Percentiles rank a stretch among this genome's conserved stretches.
phyloP scores from a whole-genome alignment of 2,888 invertebrate species.

The Punctoribates punctum region DNA sequence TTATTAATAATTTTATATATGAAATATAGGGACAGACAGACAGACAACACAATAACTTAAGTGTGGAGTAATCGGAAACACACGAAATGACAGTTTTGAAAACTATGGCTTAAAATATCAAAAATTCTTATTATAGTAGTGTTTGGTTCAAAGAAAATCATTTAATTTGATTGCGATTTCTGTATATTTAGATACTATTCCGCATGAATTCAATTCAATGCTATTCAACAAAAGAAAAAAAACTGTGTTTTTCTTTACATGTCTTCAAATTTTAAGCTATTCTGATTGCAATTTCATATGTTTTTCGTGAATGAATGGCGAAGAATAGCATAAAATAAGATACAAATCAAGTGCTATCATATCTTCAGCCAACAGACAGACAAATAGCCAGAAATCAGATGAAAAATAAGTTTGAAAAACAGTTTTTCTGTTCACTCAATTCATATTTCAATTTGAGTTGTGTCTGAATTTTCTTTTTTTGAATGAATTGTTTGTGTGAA shows the following conservation, averaged over 20 bases:
- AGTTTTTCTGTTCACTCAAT: neutral
- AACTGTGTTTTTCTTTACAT: neutral
- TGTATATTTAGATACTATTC: neutral
- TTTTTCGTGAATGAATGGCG: too few species aligned
- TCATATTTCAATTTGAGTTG: neutral
- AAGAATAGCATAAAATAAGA: neutral
- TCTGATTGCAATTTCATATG: neutral
- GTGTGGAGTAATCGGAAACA: constrained; percentile 11
- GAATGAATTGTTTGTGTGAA: too few species aligned
- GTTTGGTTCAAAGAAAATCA: neutral
- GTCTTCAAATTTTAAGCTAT: neutral
- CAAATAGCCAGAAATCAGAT: neutral
- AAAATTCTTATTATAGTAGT: neutral
- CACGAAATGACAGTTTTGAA: neutral
- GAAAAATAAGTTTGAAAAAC: neutral
- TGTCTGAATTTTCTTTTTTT: too few species aligned
- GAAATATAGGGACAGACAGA: neutral
- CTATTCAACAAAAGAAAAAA: neutral
- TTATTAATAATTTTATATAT: neutral
- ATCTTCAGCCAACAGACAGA: neutral
- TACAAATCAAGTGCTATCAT: constrained; percentile 1
- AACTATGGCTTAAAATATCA: neutral
- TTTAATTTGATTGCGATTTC: neutral
- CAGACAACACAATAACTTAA: neutral
- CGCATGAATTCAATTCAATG: constrained; percentile 3